Conservation (phyloP, 1,140 invertebrate species). For the Conus ventricosus region DNA sequence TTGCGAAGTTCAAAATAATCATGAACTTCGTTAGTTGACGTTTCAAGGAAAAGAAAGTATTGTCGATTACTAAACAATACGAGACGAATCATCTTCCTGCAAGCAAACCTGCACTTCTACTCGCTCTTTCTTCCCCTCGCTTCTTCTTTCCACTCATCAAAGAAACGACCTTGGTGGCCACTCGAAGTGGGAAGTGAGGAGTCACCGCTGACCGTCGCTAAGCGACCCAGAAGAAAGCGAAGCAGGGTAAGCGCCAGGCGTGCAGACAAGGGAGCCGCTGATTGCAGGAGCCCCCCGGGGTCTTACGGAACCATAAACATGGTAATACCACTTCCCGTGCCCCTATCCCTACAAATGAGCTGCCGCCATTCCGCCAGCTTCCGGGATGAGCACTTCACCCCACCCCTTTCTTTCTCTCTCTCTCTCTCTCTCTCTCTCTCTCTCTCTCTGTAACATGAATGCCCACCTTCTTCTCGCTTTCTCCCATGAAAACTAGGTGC, state of each 20-base stretch:
- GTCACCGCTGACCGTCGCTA: not conserved
- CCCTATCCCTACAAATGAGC: not conserved
- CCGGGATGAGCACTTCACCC: too few relatives aligned
- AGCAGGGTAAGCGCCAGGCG: not conserved
- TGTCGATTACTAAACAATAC: too few relatives aligned
- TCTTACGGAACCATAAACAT: constrained; percentile 12
- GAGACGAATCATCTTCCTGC: too few relatives aligned
- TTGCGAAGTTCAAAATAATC: too few relatives aligned
- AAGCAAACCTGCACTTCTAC: too few relatives aligned
- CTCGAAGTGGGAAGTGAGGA: not conserved
- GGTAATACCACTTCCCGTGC: not conserved
- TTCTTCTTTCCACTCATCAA: too few relatives aligned
- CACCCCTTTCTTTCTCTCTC: not conserved
- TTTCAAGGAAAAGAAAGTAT: too few relatives aligned
- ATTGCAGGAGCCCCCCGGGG: not conserved
- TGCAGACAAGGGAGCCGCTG: not conserved
- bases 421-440: not conserved
- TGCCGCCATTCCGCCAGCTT: not conserved
- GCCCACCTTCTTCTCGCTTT: too few relatives aligned
- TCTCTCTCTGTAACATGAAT: not conserved
- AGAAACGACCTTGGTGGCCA: not conserved
- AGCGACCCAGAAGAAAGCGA: not conserved
- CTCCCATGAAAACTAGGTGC: too few relatives aligned
- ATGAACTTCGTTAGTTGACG: too few relatives aligned
- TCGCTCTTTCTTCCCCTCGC: too few relatives aligned